These are phyloP conservation scores for Philonicus albiceps DNA, from an alignment of 2,888 invertebrate genomes.

Conservation along the genomic window DNA sequence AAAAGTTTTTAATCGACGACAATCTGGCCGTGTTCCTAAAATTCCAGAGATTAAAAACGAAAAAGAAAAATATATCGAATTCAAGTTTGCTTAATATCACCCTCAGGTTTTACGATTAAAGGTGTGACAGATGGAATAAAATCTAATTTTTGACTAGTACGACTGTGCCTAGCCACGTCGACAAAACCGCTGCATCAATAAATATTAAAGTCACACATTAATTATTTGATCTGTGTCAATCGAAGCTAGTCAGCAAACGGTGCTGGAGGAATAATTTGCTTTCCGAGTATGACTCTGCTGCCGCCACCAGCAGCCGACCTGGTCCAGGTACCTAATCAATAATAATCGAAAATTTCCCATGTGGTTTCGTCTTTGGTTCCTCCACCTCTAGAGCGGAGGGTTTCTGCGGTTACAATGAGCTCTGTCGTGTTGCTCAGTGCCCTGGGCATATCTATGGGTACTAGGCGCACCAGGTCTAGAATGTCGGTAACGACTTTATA, in stretches of 20 bases:
- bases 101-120: not conserved
- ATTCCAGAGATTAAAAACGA: not conserved
- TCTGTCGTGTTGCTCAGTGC: not conserved
- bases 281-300: not conserved
- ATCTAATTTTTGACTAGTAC: not conserved
- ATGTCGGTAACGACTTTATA: not conserved
- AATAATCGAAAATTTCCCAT: conserved; percentile 33
- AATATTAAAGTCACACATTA: not conserved
- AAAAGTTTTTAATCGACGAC: not conserved
- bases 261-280: not conserved
- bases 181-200: not conserved
- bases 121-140: not conserved
- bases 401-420: conserved; percentile 26
- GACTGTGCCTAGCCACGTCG: not conserved
- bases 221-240: not conserved
- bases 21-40: not conserved
- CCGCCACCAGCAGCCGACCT: not conserved
- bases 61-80: not conserved
- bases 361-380: conserved; percentile 8
- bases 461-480: not conserved
- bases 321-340: not conserved
- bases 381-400: not conserved
- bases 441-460: not conserved
- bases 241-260: not conserved
- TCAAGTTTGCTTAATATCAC: not conserved